phyloP scores from a whole-genome alignment of 1,140 invertebrate species.

The Ridgeia piscesae region DNA sequence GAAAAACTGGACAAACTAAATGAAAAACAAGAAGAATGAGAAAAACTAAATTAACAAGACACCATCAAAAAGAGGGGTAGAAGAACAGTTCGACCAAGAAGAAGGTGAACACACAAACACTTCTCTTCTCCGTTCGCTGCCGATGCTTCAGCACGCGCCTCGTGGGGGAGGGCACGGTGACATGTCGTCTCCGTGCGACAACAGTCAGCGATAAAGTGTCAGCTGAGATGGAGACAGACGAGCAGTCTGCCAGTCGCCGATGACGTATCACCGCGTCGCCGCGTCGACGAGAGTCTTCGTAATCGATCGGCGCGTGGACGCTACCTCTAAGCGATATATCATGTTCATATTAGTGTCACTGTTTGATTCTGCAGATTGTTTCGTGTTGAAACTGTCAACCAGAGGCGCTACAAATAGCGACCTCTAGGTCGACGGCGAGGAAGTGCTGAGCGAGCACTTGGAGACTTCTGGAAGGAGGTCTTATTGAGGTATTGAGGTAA shows the following conservation, averaged over 20 bases:
- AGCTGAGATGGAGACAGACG: not conserved
- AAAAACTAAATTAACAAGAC: too few species aligned
- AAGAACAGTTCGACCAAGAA: not conserved
- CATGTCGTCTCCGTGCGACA: not conserved
- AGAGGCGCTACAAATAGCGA: not conserved
- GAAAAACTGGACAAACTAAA: too few species aligned
- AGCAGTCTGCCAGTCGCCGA: not conserved
- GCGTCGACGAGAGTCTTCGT: not conserved
- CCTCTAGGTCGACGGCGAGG: not conserved
- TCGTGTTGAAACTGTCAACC: not conserved
- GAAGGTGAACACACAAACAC: not conserved
- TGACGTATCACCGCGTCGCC: not conserved
- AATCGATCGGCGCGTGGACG: not conserved
- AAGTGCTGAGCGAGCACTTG: not conserved
- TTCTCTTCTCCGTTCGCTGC: not conserved
- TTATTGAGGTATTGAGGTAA: not conserved
- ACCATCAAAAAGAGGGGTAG: too few species aligned
- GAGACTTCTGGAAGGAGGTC: not conserved
- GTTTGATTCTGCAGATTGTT: not conserved
- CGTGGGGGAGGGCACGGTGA: not conserved
- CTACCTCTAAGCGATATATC: not conserved
- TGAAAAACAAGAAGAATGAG: too few species aligned
- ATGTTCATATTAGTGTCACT: not conserved
- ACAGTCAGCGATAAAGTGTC: not conserved
- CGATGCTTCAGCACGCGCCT: not conserved